Evolutionary conservation across 2,797 vertebrate genomes (phyloP), one percentile per base, ranked within the genome.

Genomic region (Hybognathus amarus): DNA sequence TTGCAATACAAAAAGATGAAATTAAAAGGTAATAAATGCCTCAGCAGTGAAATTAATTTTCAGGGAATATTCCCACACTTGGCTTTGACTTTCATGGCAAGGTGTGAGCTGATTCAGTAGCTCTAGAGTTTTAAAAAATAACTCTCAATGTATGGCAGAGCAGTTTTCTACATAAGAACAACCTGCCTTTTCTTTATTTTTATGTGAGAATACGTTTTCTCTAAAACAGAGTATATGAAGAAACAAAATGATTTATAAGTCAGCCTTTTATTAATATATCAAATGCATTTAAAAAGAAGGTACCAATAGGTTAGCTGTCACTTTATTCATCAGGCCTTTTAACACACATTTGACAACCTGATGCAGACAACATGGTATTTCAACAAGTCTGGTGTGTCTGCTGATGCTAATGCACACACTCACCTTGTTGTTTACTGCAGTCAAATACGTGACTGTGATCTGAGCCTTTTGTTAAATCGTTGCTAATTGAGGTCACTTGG

Each of bases 21-120:
- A 83, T 84, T 71, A 85, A 85, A 82, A 66, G 69, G 82, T 84
- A 85, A 87, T 84, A 85, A 77, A 86, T 84, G 78, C 75, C 73
- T 56, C 54, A 6, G 63, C 67, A 22, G 59, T 71, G 40, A 86
- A 86, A 76, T 86, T 76, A 69, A 82, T 84, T 84, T 87, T 80
- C 69, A 33, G 42, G 78, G 73, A 63, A 79, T 84, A 75, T 86
- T 83, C 75, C 78, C 80, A 52, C 79, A 11, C 50, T 68, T 76
- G 73, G 30, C 30, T 61, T 74, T 73, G 52, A 61, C 63, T 83
- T 77, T 69, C 67, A 82, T 45, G 30, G 40, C 12, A 50, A 77
- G 52, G 38, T 63, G 45, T 79, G 84, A 47, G 66, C 20, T 67
- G 54, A 66, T 77, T 80, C 24, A 20, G 22, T 63, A 75, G 79